Evolutionary conservation across 2,797 vertebrate genomes (phyloP), one percentile per base, ranked within the genome.

Genomic region (Bradypodion pumilum): DNA sequence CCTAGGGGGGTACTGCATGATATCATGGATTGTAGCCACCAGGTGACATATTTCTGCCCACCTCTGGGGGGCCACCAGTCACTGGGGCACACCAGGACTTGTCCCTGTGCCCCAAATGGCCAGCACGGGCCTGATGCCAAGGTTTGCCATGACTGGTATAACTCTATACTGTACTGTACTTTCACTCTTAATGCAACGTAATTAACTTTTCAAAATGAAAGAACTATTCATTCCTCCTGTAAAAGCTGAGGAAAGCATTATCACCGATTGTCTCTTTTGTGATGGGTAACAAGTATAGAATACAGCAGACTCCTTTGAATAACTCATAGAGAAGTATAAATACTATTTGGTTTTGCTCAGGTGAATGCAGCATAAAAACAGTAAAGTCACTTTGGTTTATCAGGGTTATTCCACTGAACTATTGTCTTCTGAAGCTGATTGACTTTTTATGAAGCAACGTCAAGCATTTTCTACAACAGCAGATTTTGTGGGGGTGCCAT

Each of bases 271-370:
- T 68, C 13, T 72, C 27, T 84, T 65, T 16, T 40, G 25, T 3
- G 59, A 23, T 59, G 19, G 46, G 59, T 32, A n/a, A 46, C 15
- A n/a, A n/a, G n/a, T n/a, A n/a, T n/a, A n/a, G n/a, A n/a, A n/a
- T n/a, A n/a, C n/a, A 40, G 23, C 52, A 72, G 29, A 42, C 16
- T 12, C 29, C 19, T 74, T 25, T 15, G 68, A 78, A 13, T 49
- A 63, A 62, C 35, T 73, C 42, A 27, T 84, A 63, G 16, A 75
- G 59, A 35, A 72, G n/a, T 42, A 12, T 25, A 16, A 42, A 40
- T n/a, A 27, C 32, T 42, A 68, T 73, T 72, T 84, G 32, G 23
- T 77, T 83, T 70, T 62, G 74, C 75, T 32, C 25, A 62, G 72
- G 9, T 29, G 27, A 74, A 56, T 19, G 49, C 25, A 49, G 32